Base-by-base conservation (phyloP, 2,888 invertebrate genomes). In the Pammene aurita region DNA sequence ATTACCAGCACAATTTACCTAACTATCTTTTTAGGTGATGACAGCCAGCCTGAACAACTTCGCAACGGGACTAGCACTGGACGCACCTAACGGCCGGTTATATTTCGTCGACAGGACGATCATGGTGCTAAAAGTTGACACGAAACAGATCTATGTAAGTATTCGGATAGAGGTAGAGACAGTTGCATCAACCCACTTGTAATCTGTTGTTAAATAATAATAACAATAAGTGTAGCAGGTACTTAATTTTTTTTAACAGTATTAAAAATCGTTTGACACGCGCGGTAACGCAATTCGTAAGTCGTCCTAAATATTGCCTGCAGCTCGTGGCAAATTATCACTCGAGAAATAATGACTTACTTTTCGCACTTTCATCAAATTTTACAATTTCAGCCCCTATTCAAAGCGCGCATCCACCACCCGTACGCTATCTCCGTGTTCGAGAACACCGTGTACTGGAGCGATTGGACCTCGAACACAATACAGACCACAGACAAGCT, bases 361-460 rank as follows among this genome's bases (percentile, higher is more conserved):
- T 26, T 26, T 26, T 26, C 26, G 26, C 4, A 26, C 26, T 26
- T 26, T 26, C 26, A 26, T 26, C 2, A 26, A 26, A 26, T n/a
- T n/a, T n/a, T 2, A 26, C 26, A 2, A 26, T 81, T 94, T 1
- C 85, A 94, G 76, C 73, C 84, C 0, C 72, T 91, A 0, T 84
- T 88, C 76, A 79, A 86, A 14, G 94, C 93, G n/a, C 90, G 94
- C 0, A 93, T 96, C 14, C 95, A 95, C 74, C 96, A 96, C 84
- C 98, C 98, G 0, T 97, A 96, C 85, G 95, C 97, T 0, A 90
- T 98, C 72, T 94, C 96, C 0, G 95, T 98, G 0, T 98, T 98
- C 83, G 98, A 98, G 87, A 96, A 97, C 85, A 94, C 93, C 1
- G 84, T 99, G 0, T 99, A 95, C 87, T 99, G 98, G 97, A 97